Conservation (phyloP, 1,140 invertebrate species). For the Eumaeus atala region DNA sequence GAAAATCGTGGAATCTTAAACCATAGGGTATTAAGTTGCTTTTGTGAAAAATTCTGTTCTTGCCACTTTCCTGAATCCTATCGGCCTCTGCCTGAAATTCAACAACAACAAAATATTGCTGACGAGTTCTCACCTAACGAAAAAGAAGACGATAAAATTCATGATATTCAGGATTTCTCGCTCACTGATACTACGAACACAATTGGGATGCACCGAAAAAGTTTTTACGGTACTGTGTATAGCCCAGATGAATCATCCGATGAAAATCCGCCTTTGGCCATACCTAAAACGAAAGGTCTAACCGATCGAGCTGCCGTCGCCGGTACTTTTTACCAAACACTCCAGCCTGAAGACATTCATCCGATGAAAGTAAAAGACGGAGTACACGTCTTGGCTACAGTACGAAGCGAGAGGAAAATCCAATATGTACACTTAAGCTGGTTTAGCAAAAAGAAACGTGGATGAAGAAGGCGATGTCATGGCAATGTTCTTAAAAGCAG, state of each 20-base stretch:
- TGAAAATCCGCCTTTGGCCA: slow-evolving; percentile 13
- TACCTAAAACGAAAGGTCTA: slow-evolving; percentile 14
- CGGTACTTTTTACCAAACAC: slow-evolving; percentile 16
- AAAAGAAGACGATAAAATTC: slow-evolving; percentile 13
- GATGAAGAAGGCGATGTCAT: slow-evolving; percentile 16
- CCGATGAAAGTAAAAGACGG: slow-evolving; percentile 17
- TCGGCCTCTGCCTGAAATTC: slow-evolving; percentile 12
- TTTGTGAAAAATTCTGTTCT: slow-evolving; percentile 20
- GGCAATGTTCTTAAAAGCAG: slow-evolving; percentile 21
- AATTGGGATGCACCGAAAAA: slow-evolving; percentile 16
- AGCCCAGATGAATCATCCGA: slow-evolving; percentile 11
- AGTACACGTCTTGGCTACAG: slow-evolving; percentile 14
- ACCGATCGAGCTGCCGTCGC: slow-evolving; percentile 11
- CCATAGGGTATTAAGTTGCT: slow-evolving; percentile 6
- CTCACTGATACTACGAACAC: slow-evolving; percentile 17
- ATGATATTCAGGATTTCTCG: slow-evolving; percentile 14
- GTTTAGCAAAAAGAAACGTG: too few species aligned
- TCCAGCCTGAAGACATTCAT: slow-evolving; percentile 14
- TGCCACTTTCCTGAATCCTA: slow-evolving; percentile 21
- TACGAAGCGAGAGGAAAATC: too few species aligned
- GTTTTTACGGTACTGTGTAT: slow-evolving; percentile 11
- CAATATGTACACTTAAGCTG: slow-evolving; percentile 10
- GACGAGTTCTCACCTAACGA: slow-evolving; percentile 13
- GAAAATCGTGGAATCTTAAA: slow-evolving; percentile 4
- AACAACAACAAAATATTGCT: too few species aligned